Evolutionary conservation across 2,113 vertebrate genomes (phyloP), one percentile per base, ranked within the genome.

Genomic region (Leptosomus discolor): DNA sequence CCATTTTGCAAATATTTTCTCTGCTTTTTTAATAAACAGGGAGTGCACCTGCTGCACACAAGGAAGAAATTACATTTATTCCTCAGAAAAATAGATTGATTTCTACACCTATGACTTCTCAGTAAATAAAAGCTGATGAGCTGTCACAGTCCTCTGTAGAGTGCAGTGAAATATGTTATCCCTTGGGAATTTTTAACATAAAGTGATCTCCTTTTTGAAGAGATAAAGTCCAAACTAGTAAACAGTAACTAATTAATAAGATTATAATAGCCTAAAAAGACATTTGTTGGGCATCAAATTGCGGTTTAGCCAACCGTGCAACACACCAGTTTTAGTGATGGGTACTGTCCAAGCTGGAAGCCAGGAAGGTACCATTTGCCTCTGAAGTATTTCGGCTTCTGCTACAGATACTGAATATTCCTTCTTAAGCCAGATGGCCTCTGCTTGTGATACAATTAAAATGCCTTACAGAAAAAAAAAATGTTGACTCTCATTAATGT

Each of bases 361-460:
- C 30, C 21, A 17, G 53, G n/a, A 82, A 69, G 32, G 15, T 60
- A 68, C 34, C 21, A 20, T 88, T 94, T 75, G 16, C 17, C 21
- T 94, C 32, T n/a, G 39, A 81, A 64, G 24, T 71, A 69, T 60
- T 93, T 90, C 67, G 73, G n/a, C 41, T 92, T 93, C 34, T 77
- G 75, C 58, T 69, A 43, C 10, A 63, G 56, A 45, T 53, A 48
- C 9, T 87, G 77, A 89, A 85, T 94, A 91, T 75, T 85, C 56
- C 89, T 92, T 88, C 43, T 91, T 58, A 85, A 94, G 17, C 56
- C 83, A 97, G 83, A 94, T 92, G 83, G n/a, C 48, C 76, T 86
- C 56, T 81, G 34, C 64, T 60, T n/a, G 18, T 80, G 64, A 51
- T 78, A 73, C 48, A 87, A 85, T 75, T 94, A 78, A 94, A 97